Conservation (phyloP, 1,140 invertebrate genomes). For the Bilobella aurantiaca region DNA sequence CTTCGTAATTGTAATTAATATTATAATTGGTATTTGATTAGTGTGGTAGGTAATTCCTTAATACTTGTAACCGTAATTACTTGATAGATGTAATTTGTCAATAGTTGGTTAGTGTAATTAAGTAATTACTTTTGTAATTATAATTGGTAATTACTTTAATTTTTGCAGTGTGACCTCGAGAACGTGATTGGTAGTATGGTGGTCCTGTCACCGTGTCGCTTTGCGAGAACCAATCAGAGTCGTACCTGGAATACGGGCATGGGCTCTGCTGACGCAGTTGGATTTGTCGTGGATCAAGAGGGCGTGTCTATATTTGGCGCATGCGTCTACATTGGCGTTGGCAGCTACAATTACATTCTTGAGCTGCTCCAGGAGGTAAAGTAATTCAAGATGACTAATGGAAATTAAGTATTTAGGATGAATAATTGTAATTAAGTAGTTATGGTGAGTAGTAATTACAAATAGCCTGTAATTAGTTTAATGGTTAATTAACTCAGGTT, state of each 20-base stretch:
- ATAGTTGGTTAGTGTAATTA: too few species aligned
- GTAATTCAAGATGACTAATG: too few species aligned
- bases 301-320: constrained; percentile 80
- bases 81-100: too few species aligned
- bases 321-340: constrained; percentile 76
- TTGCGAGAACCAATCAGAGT: constrained; percentile 74
- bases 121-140: too few species aligned
- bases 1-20: too few species aligned
- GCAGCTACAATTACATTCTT: constrained; percentile 79
- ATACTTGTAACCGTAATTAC: too few species aligned
- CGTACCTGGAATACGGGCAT: constrained; percentile 94
- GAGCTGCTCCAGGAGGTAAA: constrained; percentile 77
- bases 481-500: constrained; percentile 16
- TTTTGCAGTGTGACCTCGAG: constrained; percentile 37
- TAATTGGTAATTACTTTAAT: too few species aligned
- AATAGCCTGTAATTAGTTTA: background rate
- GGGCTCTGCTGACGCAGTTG: constrained; percentile 91
- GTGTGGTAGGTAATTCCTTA: too few species aligned
- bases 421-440: background rate
- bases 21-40: too few species aligned
- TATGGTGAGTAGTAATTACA: constrained; percentile 8
- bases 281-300: constrained; percentile 79
- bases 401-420: background rate
- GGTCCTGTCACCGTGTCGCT: constrained; percentile 76
- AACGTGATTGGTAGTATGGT: constrained; percentile 53